Conservation (phyloP, 2,888 invertebrate species). For the Volucella inanis region DNA sequence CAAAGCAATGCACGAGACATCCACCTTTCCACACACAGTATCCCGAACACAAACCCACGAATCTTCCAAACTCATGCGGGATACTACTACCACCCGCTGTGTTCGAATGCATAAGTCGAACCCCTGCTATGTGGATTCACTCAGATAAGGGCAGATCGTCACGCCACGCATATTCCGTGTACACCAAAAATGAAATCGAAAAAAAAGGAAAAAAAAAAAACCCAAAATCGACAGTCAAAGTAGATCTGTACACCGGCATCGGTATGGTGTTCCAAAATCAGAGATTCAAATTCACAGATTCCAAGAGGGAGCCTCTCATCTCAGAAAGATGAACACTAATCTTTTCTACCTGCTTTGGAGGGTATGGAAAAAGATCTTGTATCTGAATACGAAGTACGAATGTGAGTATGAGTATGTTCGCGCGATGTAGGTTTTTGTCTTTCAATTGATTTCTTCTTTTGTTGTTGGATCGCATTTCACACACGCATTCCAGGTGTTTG, state of each 20-base stretch:
- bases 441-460: constrained; percentile 73
- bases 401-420: constrained; percentile 36
- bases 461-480: constrained; percentile 56
- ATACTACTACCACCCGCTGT: constrained; percentile 70
- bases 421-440: constrained; percentile 72
- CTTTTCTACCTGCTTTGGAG: constrained; percentile 62
- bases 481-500: constrained; percentile 68
- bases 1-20: constrained; percentile 56
- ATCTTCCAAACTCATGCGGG: constrained; percentile 65
- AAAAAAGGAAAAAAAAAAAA: constrained; percentile 16
- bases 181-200: background rate
- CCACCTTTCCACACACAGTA: constrained; percentile 44
- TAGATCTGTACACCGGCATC: constrained; percentile 34
- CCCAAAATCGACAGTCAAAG: constrained; percentile 19
- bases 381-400: constrained; percentile 36
- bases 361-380: constrained; percentile 43
- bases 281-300: constrained; percentile 66
- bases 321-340: constrained; percentile 59
- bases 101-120: constrained; percentile 72
- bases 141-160: constrained; percentile 70
- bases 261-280: constrained; percentile 43
- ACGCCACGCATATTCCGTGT: constrained; percentile 65
- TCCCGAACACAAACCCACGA: constrained; percentile 64
- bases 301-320: constrained; percentile 64
- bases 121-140: constrained; percentile 71